Conservation (phyloP, 2,797 vertebrate genomes). For the Bucorvus abyssinicus region DNA sequence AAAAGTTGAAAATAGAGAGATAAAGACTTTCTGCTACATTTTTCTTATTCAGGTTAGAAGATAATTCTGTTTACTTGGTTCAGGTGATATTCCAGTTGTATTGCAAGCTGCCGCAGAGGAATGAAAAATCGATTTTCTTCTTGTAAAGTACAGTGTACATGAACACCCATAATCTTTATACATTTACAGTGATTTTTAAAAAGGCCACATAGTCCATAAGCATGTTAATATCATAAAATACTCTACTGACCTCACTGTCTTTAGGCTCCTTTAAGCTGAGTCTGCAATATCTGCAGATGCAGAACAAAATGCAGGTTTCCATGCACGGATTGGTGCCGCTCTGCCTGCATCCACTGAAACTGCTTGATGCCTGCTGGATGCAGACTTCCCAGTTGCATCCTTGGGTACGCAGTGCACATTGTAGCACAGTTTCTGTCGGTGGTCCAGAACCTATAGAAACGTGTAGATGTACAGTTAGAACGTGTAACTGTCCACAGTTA, state of each 20-base stretch:
- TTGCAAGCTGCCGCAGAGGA: conserved; percentile 47
- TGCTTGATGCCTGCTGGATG: background rate
- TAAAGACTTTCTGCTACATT: conserved; percentile 54
- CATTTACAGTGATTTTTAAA: conserved; percentile 21
- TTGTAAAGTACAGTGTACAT: background rate
- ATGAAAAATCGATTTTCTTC: conserved; percentile 75
- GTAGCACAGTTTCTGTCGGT: too few relatives aligned
- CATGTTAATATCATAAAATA: background rate
- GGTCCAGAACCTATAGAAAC: background rate
- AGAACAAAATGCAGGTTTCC: background rate
- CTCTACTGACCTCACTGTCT: background rate
- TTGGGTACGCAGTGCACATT: background rate
- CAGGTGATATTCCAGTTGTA: conserved; percentile 65
- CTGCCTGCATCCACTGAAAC: background rate
- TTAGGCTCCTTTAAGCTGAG: background rate
- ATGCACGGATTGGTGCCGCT: fast-evolving
- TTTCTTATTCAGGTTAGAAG: conserved; percentile 57
- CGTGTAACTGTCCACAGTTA: fast-evolving
- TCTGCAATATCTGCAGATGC: background rate
- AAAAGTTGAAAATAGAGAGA: conserved; percentile 50
- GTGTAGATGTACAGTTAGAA: fast-evolving
- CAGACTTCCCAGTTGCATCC: fast-evolving
- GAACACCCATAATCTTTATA: conserved; percentile 34
- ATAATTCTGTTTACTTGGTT: conserved; percentile 73
- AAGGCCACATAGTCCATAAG: background rate